These are phyloP conservation scores for Temnothorax curvispinosus DNA, from an alignment of 1,140 invertebrate species.

Conservation along the genomic window DNA sequence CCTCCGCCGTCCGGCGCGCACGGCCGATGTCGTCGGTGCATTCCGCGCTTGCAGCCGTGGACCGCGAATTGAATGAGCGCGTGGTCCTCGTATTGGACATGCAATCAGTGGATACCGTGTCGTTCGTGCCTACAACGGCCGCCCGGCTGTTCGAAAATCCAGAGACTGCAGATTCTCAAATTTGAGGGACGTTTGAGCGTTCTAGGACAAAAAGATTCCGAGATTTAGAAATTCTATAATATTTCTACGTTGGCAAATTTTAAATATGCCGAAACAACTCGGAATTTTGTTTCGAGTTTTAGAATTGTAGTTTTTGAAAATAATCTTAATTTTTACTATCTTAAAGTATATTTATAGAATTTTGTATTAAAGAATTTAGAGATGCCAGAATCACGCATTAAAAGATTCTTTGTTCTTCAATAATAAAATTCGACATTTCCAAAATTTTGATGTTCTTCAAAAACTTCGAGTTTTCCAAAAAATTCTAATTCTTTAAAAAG, in stretches of 20 bases:
- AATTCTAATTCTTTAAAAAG: not conserved
- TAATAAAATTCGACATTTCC: not conserved
- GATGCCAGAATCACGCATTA: not conserved
- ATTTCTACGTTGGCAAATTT: not conserved
- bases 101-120: constrained; percentile 70
- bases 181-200: not conserved
- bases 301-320: not conserved
- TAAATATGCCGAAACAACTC: not conserved
- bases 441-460: not conserved
- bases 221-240: not conserved
- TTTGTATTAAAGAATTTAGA: not conserved
- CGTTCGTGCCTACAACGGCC: constrained; percentile 9
- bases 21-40: constrained; percentile 32
- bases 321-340: not conserved
- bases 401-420: too few relatives aligned
- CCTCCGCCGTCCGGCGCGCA: constrained; percentile 34
- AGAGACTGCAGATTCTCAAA: not conserved
- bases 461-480: not conserved
- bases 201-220: not conserved
- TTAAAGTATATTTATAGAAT: not conserved
- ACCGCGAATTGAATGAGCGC: constrained; percentile 71
- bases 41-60: constrained; percentile 44
- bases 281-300: not conserved
- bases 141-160: constrained; percentile 1
- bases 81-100: constrained; percentile 71